Conservation (phyloP, 2,888 invertebrate species). For the Hypomecis punctinalis region DNA sequence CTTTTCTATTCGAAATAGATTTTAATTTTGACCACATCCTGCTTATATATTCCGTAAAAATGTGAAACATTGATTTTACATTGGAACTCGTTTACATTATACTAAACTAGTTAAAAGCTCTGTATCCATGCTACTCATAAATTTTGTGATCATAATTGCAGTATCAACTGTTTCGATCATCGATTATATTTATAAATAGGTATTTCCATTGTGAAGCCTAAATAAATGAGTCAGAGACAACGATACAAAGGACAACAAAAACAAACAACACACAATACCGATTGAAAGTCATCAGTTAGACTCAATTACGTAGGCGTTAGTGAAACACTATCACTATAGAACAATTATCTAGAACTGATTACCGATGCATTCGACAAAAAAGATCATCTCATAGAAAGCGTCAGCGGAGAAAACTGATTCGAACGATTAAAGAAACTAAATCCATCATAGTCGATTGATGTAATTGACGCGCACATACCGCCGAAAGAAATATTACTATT, state of each 20-base stretch:
- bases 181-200: too few relatives aligned
- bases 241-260: slow-evolving; percentile 12
- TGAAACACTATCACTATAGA: slow-evolving; percentile 21
- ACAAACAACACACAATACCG: slow-evolving; percentile 12
- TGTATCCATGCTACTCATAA: too few relatives aligned
- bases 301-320: background rate
- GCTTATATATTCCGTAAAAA: too few relatives aligned
- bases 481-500: slow-evolving; percentile 47
- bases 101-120: too few relatives aligned
- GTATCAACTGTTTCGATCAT: too few relatives aligned
- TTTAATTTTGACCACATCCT: too few relatives aligned
- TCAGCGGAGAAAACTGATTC: slow-evolving; percentile 45
- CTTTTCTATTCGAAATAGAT: too few relatives aligned
- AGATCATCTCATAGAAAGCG: slow-evolving; percentile 41
- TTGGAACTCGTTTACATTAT: too few relatives aligned
- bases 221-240: slow-evolving; percentile 20
- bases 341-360: slow-evolving; percentile 19
- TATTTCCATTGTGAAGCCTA: background rate
- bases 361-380: slow-evolving; percentile 21
- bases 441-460: slow-evolving; percentile 46
- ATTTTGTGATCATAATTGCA: too few relatives aligned
- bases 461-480: slow-evolving; percentile 51
- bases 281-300: background rate
- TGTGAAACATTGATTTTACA: too few relatives aligned
- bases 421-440: slow-evolving; percentile 45